Conservation (phyloP, 2,888 invertebrate species). For the Dioctria linearis region DNA sequence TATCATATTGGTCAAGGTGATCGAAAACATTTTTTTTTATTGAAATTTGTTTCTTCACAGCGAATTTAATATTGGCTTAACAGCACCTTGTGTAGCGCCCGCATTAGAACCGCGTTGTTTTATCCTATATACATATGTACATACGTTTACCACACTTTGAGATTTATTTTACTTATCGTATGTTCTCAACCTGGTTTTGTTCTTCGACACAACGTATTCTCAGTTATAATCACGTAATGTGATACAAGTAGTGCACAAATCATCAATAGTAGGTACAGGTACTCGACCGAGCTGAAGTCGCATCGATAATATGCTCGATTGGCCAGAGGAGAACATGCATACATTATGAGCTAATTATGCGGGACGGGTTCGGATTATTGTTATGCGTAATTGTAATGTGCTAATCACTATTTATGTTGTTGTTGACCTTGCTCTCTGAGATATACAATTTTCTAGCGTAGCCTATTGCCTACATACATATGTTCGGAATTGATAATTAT, state of each 20-base stretch:
- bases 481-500: background rate
- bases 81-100: background rate
- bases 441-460: slow-evolving; percentile 1
- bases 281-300: background rate
- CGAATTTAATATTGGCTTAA: slow-evolving; percentile 18
- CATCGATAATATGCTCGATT: background rate
- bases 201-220: slow-evolving; percentile 26
- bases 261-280: slow-evolving; percentile 14
- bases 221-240: slow-evolving; percentile 41
- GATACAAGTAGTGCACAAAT: slow-evolving; percentile 35
- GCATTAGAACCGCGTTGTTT: background rate
- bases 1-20: slow-evolving; percentile 49
- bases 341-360: slow-evolving; percentile 26
- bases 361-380: background rate
- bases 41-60: slow-evolving; percentile 37
- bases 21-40: slow-evolving; percentile 25
- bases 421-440: background rate
- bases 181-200: slow-evolving; percentile 41
- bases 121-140: no score
- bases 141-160: background rate
- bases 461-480: background rate
- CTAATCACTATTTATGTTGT: slow-evolving; percentile 11
- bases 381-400: slow-evolving; percentile 38
- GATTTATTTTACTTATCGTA: slow-evolving; percentile 8
- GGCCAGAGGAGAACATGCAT: background rate